Percentiles rank a stretch among this genome's conserved stretches.
Evolutionary conservation across 2,888 invertebrate species (phyloP).

Genomic region (Troides helena): DNA sequence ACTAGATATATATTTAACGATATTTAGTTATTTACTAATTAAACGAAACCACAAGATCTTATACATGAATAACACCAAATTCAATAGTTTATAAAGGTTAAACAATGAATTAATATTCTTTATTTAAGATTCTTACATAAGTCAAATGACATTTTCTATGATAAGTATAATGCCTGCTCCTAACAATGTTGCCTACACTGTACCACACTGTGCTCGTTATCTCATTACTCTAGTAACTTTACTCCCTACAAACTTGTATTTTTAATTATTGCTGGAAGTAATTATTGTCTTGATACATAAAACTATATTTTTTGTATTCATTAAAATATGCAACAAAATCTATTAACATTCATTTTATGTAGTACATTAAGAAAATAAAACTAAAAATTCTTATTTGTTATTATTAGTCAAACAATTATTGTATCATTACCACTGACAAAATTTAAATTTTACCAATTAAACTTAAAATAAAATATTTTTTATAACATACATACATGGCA

Average conservation of each 20-base stretch:
- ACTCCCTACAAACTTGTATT: too few relatives aligned
- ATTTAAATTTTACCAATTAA: not conserved
- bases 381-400: not conserved
- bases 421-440: not conserved
- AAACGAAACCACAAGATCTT: not conserved
- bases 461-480: not conserved
- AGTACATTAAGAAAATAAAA: not conserved
- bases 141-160: not conserved
- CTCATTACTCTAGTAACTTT: too few relatives aligned
- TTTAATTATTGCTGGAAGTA: not conserved
- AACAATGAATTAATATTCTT: too few relatives aligned
- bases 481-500: conserved; percentile 5
- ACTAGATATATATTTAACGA: not conserved
- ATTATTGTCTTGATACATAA: not conserved
- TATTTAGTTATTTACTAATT: conserved; percentile 11
- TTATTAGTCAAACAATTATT: not conserved
- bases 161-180: too few relatives aligned
- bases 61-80: not conserved
- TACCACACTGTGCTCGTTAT: too few relatives aligned
- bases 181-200: too few relatives aligned
- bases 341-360: not conserved
- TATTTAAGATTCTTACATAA: too few relatives aligned
- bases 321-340: too few relatives aligned
- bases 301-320: not conserved
- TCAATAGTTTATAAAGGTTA: too few relatives aligned